Percentiles rank a stretch among this genome's conserved stretches.
These are phyloP conservation scores for Epinotia demarniana DNA, from an alignment of 2,888 invertebrate species.

Conservation along the genomic window DNA sequence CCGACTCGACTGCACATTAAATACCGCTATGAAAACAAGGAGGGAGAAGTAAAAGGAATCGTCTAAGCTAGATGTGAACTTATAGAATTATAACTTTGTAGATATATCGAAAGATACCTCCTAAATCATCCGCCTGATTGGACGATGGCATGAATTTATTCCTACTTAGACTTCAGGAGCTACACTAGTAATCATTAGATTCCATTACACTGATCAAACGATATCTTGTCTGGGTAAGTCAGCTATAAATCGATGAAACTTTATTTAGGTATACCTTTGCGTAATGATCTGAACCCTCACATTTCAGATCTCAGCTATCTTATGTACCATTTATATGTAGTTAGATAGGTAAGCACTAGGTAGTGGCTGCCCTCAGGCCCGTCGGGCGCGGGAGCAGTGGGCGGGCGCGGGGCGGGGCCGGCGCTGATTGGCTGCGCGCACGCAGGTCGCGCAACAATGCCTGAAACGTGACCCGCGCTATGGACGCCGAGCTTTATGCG, in stretches of 20 bases:
- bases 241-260: not conserved
- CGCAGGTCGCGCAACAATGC: conserved; percentile 58
- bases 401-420: conserved; percentile 40
- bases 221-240: conserved; percentile 4
- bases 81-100: not conserved
- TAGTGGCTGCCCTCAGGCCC: conserved; percentile 12
- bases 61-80: not conserved
- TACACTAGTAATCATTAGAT: conserved; percentile 9
- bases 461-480: conserved; percentile 64
- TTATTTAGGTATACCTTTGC: conserved; percentile 8
- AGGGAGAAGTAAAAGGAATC: not conserved
- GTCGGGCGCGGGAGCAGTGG: conserved; percentile 20
- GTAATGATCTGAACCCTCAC: conserved; percentile 23
- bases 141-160: not conserved
- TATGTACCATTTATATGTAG: not conserved
- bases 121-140: not conserved
- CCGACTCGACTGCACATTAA: not conserved
- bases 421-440: conserved; percentile 35
- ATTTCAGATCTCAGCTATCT: conserved; percentile 4
- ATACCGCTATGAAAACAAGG: not conserved
- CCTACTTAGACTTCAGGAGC: not conserved
- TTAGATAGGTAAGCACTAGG: conserved; percentile 9
- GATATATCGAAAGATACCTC: conserved; percentile 3
- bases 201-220: conserved; percentile 3
- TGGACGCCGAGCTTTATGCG: conserved; percentile 50